phyloP scores from a whole-genome alignment of 2,797 vertebrate genomes.

The Falco biarmicus region DNA sequence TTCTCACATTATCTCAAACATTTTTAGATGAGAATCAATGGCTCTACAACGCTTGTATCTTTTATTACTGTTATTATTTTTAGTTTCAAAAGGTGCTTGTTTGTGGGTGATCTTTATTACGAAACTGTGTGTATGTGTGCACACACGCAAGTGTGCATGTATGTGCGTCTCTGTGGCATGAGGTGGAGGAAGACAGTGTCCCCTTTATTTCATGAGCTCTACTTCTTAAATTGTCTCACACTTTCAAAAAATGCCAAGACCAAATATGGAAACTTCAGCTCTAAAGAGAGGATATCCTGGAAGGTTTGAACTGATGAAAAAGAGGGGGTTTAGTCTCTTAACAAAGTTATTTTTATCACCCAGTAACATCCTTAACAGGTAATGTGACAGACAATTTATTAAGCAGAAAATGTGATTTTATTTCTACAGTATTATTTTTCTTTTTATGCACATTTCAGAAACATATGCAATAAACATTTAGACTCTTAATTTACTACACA shows the following conservation, averaged over 20 bases:
- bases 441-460: slow-evolving; percentile 38
- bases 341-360: not conserved
- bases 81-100: not conserved
- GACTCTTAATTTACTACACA: slow-evolving; percentile 74
- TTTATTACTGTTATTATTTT: rapidly evolving
- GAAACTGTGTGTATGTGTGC: not conserved
- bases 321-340: not conserved
- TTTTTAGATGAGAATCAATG: not conserved
- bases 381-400: not conserved
- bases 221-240: not conserved
- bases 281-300: not conserved
- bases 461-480: slow-evolving; percentile 76
- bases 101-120: not conserved
- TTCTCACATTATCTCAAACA: not conserved
- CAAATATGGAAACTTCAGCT: not conserved
- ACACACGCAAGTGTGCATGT: not conserved
- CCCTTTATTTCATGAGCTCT: not conserved
- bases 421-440: slow-evolving; percentile 40
- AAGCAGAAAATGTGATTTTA: not conserved
- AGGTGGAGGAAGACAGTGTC: not conserved
- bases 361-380: not conserved
- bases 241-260: not conserved
- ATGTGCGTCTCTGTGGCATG: not conserved
- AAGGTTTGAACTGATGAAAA: not conserved
- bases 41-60: not conserved